Conservation (phyloP, 2,888 invertebrate genomes). For the Ophion costatus region DNA sequence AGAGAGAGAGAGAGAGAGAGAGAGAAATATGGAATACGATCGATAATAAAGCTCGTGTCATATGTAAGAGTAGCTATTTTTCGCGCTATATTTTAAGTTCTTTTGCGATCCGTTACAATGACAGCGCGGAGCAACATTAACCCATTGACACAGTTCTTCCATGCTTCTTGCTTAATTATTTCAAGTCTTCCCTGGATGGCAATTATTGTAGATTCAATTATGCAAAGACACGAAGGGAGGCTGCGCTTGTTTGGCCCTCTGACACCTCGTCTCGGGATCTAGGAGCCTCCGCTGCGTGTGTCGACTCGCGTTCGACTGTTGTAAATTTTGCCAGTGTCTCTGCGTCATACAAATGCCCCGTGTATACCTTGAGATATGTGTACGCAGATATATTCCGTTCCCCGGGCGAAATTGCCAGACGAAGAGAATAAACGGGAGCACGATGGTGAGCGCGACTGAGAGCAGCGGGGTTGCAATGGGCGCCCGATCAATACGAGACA, state of each 20-base stretch:
- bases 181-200: not conserved
- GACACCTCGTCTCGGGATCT: conserved; percentile 24
- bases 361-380: conserved; percentile 22
- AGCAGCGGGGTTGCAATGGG: conserved; percentile 66
- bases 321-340: not conserved
- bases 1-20: too few species aligned
- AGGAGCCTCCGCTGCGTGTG: not conserved
- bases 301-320: not conserved
- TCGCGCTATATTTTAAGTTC: too few species aligned
- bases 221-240: conserved; percentile 23
- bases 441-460: conserved; percentile 66
- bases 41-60: too few species aligned
- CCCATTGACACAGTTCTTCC: not conserved
- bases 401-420: conserved; percentile 15
- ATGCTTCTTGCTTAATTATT: not conserved
- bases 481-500: conserved; percentile 79
- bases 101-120: too few species aligned
- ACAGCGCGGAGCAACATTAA: too few species aligned
- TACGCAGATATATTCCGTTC: conserved; percentile 27
- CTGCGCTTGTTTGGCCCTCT: conserved; percentile 1
- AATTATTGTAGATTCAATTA: conserved; percentile 5
- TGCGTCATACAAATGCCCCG: not conserved
- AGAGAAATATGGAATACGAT: too few species aligned
- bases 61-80: too few species aligned
- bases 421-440: conserved; percentile 52